A percentile compares a stretch with the other conserved stretches of the same genome.
Evolutionary conservation across 1,140 invertebrate genomes (phyloP).

Genomic region (Dreissena polymorpha): DNA sequence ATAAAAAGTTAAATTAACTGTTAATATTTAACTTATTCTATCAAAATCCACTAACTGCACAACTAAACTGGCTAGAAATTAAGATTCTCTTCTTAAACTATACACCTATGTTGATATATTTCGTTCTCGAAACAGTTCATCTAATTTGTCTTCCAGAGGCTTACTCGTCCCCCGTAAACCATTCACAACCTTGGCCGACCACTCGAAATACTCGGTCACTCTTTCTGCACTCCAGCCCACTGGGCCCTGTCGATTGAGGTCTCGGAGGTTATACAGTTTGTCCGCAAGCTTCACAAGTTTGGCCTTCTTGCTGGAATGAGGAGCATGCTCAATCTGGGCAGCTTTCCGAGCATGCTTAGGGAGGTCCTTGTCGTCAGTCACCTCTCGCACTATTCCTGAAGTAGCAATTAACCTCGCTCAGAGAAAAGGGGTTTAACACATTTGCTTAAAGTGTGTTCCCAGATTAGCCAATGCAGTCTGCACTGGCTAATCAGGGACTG

Average conservation of each 20-base stretch:
- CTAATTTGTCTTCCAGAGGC: constrained; percentile 84
- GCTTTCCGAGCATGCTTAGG: constrained; percentile 85
- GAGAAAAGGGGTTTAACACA: too few relatives aligned
- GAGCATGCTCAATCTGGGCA: constrained; percentile 86
- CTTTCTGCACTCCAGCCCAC: constrained; percentile 84
- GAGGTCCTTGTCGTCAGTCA: constrained; percentile 89
- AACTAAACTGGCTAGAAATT: too few relatives aligned
- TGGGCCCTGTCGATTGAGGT: constrained; percentile 85
- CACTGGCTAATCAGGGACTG: too few relatives aligned
- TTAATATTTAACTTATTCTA: too few relatives aligned
- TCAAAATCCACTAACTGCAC: too few relatives aligned
- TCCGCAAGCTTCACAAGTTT: constrained; percentile 92
- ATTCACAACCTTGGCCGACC: constrained; percentile 87
- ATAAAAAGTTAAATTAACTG: too few relatives aligned
- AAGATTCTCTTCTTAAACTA: background rate
- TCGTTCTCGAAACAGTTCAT: constrained; percentile 81
- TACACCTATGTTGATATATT: constrained; percentile 31
- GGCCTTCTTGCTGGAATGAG: constrained; percentile 82
- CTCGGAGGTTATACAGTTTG: constrained; percentile 92
- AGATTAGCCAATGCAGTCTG: too few relatives aligned
- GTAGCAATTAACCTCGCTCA: too few relatives aligned
- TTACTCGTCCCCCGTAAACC: constrained; percentile 85
- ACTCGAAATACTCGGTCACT: constrained; percentile 86
- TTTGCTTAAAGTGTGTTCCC: too few relatives aligned
- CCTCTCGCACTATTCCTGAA: constrained; percentile 77